Evolutionary conservation across 2,888 invertebrate genomes (phyloP).

Genomic region (Trichogramma dendrolimi): DNA sequence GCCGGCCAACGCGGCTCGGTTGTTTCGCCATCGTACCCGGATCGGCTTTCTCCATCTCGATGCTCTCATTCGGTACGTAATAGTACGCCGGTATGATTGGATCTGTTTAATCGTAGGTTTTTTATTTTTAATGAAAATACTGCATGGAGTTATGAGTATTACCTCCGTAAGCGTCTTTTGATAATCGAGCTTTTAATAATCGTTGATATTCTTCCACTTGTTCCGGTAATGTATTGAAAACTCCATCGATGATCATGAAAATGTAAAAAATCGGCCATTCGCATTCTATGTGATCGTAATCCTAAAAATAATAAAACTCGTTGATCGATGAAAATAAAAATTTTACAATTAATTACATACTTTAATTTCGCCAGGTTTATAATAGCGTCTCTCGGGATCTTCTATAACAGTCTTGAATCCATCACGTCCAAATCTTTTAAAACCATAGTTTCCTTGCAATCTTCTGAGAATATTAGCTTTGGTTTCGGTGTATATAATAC

Average conservation of each 20-base stretch:
- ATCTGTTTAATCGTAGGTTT: slow-evolving; percentile 58
- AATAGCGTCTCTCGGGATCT: slow-evolving; percentile 73
- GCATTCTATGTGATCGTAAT: slow-evolving; percentile 93
- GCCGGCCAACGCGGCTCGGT: slow-evolving; percentile 60
- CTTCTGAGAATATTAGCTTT: slow-evolving; percentile 78
- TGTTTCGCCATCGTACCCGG: slow-evolving; percentile 66
- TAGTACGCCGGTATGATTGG: slow-evolving; percentile 93
- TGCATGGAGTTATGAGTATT: slow-evolving; percentile 17
- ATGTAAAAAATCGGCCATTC: slow-evolving; percentile 98
- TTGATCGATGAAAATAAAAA: background rate
- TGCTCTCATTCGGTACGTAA: slow-evolving; percentile 70
- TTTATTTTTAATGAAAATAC: slow-evolving; percentile 13
- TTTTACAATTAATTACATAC: slow-evolving; percentile 40
- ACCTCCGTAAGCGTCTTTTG: slow-evolving; percentile 79
- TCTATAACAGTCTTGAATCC: slow-evolving; percentile 89
- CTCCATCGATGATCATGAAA: slow-evolving; percentile 94
- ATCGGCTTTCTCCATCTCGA: slow-evolving; percentile 68
- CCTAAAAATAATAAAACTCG: slow-evolving; percentile 49
- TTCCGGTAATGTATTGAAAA: slow-evolving; percentile 78
- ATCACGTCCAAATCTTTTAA: slow-evolving; percentile 90
- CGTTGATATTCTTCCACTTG: slow-evolving; percentile 91
- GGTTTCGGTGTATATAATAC: slow-evolving; percentile 81
- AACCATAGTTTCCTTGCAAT: slow-evolving; percentile 85
- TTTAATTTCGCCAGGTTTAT: slow-evolving; percentile 87
- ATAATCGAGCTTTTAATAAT: slow-evolving; percentile 74